A percentile compares a stretch with the other conserved stretches of the same genome.
phyloP scores from a whole-genome alignment of 1,140 invertebrate species.

The Sesamia nonagrioides region DNA sequence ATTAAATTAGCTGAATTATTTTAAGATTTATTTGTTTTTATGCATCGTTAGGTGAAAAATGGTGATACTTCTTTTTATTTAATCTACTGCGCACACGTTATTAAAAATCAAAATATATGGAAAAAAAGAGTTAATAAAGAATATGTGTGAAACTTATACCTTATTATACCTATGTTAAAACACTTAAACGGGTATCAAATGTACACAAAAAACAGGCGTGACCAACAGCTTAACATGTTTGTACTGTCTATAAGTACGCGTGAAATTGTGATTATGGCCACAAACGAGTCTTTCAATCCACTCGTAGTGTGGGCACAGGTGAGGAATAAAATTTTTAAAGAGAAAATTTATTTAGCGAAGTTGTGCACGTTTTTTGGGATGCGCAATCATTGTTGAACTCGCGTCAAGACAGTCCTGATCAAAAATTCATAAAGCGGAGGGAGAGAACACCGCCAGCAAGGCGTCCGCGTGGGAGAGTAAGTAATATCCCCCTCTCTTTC shows the following conservation, averaged over 20 bases:
- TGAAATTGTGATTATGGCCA: conserved; percentile 84
- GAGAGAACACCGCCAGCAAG: too few relatives aligned
- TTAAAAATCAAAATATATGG: background rate
- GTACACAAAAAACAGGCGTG: conserved; percentile 78
- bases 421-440: too few relatives aligned
- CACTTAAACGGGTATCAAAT: conserved; percentile 54
- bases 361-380: too few relatives aligned
- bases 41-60: too few relatives aligned
- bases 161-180: conserved; percentile 41
- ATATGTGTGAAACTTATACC: conserved; percentile 10
- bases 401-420: too few relatives aligned
- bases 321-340: conserved; percentile 33
- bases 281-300: conserved; percentile 72
- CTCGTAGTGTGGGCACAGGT: conserved; percentile 51
- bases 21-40: too few relatives aligned
- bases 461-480: too few relatives aligned
- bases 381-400: too few relatives aligned
- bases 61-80: too few relatives aligned
- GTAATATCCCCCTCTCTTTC: too few relatives aligned
- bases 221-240: conserved; percentile 81
- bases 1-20: too few relatives aligned
- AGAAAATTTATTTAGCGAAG: too few relatives aligned
- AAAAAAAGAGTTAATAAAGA: conserved; percentile 8
- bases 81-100: background rate
- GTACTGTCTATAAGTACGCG: conserved; percentile 76